phyloP scores from a whole-genome alignment of 1,140 invertebrate species.

The Archivesica marissinica region DNA sequence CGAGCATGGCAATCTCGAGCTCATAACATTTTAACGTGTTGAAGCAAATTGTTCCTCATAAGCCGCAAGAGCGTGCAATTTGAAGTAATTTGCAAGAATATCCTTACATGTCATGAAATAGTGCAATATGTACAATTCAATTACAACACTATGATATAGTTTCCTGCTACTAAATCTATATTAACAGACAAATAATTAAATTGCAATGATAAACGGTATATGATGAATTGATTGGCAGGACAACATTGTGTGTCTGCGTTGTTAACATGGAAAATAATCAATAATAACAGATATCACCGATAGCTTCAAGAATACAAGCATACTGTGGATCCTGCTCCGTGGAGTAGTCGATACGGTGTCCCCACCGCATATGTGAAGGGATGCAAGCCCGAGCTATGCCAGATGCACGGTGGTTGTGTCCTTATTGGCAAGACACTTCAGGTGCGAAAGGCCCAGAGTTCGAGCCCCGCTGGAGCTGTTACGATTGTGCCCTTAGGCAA shows the following conservation, averaged over 20 bases:
- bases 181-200: conserved; percentile 57
- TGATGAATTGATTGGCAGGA: conserved; percentile 55
- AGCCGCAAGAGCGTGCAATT: conserved; percentile 32
- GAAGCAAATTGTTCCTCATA: conserved; percentile 50
- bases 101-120: conserved; percentile 39
- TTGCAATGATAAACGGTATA: conserved; percentile 47
- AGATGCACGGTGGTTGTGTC: too few relatives aligned
- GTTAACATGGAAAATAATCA: conserved; percentile 24
- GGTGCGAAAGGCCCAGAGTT: too few relatives aligned
- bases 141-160: conserved; percentile 44
- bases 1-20: conserved; percentile 13
- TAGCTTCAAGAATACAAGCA: conserved; percentile 37
- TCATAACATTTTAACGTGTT: conserved; percentile 48
- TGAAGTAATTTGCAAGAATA: conserved; percentile 33
- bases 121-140: conserved; percentile 45
- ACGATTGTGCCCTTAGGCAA: too few relatives aligned
- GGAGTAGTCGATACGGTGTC: too few relatives aligned
- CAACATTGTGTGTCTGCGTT: conserved; percentile 19
- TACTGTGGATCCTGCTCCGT: too few relatives aligned
- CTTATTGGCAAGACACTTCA: too few relatives aligned
- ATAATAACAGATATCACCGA: conserved; percentile 28
- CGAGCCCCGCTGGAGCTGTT: too few relatives aligned
- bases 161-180: conserved; percentile 60
- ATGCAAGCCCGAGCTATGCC: too few relatives aligned
- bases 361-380: too few relatives aligned